Base-by-base conservation (phyloP, 2,888 invertebrate species). In the Seira musarum region DNA sequence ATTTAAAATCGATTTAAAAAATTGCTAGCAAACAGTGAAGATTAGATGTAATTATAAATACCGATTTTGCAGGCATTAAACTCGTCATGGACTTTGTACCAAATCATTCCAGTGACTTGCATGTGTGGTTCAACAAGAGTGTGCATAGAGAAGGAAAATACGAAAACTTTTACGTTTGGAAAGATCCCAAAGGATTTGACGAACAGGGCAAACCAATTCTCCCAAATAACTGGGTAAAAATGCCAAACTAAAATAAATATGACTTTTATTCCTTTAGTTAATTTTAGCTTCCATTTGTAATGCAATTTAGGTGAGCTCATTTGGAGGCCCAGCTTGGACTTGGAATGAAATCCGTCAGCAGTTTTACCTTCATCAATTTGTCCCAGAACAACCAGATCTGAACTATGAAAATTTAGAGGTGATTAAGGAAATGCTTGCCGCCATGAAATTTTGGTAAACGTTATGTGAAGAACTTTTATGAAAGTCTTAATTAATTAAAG, bases 121-220 rank as follows among this genome's bases (percentile, higher is more conserved):
- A 95, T 87, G 88, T 89, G 0, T 94, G 97, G 93, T 95, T 97
- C 89, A 88, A 90, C 24, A 90, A 91, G 83, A 93, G 95, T 60
- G 90, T 91, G 71, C 89, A 90, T 69, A 90, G 89, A 17, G 90
- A 92, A 21, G 90, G 90, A 1, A 90, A 90, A 0, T 95, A 92
- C 88, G 91, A 90, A 0, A 91, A 93, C 86, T 96, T 93, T 88
- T 96, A 96, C 88, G 91, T 96, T 19, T 97, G 97, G 97, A 89
- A 89, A 21, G 91, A 93, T 86, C 6, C 17, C 13, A 65, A 88
- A 87, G 85, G 89, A 2, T 49, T 61, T 21, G 82, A 81, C 22
- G 22, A 30, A 15, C 49, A 81, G 15, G 84, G 83, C 3, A 82
- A 82, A n/a, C 83, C 82, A n/a, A 66, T 81, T 0, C 86, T 86